Evolutionary conservation across 2,888 invertebrate species (phyloP).

Genomic region (Stenchaetothrips biformis): DNA sequence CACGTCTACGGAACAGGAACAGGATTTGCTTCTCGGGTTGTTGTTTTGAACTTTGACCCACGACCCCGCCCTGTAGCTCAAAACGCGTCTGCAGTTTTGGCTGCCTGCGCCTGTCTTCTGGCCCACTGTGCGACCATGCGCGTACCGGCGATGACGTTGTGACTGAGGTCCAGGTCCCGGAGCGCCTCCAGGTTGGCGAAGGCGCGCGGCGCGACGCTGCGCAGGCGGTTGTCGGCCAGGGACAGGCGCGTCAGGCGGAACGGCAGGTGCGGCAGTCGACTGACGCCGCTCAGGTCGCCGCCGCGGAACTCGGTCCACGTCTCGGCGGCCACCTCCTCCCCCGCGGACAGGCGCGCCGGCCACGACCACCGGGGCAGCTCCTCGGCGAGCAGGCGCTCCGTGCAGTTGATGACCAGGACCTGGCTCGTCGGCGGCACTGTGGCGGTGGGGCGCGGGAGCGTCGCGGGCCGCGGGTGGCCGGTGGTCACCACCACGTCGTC

Average conservation of each 20-base stretch:
- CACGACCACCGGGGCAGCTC: constrained; percentile 12
- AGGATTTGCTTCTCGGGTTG: too few species aligned
- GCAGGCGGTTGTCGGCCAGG: constrained; percentile 17
- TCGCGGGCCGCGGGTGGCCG: background rate
- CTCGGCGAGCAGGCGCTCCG: background rate
- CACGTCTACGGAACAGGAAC: too few species aligned
- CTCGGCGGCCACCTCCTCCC: constrained; percentile 14
- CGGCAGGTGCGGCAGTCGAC: background rate
- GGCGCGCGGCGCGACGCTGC: background rate
- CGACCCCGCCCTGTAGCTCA: too few species aligned
- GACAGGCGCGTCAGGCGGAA: constrained; percentile 4
- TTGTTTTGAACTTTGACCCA: too few species aligned
- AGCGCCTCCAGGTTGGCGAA: constrained; percentile 10
- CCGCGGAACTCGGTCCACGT: constrained; percentile 15
- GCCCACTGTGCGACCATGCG: background rate
- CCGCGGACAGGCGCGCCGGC: constrained; percentile 1
- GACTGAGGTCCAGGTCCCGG: constrained; percentile 8
- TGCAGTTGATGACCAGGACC: constrained; percentile 17
- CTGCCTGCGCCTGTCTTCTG: too few species aligned
- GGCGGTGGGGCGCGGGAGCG: background rate
- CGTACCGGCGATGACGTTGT: background rate
- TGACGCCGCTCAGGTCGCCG: constrained; percentile 10
- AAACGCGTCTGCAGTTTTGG: too few species aligned
- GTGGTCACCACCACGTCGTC: background rate
- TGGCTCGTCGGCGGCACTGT: background rate